Percentiles rank a stretch among this genome's conserved stretches.
Conservation (phyloP, 2,113 vertebrate species). For the Dendrocopos noguchii region DNA sequence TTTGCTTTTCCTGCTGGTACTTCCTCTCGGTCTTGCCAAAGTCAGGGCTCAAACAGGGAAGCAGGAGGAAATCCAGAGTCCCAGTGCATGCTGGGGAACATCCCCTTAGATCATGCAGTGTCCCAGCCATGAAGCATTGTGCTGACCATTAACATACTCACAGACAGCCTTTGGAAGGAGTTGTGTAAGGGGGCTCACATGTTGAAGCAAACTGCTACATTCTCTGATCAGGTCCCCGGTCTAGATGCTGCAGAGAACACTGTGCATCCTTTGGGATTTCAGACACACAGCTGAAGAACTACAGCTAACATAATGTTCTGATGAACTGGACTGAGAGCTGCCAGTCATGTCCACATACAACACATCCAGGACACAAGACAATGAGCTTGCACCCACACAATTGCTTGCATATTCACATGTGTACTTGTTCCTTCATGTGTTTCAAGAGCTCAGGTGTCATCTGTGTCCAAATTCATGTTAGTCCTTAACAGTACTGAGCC, state of each 20-base stretch:
- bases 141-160: background rate
- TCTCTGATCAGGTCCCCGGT: background rate
- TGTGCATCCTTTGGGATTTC: background rate
- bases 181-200: background rate
- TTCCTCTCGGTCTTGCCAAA: background rate
- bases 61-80: background rate
- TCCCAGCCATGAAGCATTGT: background rate
- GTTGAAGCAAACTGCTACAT: background rate
- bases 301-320: rapidly evolving
- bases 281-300: background rate
- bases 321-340: background rate
- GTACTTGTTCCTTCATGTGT: background rate
- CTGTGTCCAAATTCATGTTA: background rate
- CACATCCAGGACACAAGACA: background rate
- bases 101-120: background rate
- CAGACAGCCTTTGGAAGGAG: background rate
- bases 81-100: background rate
- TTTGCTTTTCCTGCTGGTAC: background rate
- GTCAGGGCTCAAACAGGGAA: background rate
- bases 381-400: background rate
- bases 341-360: background rate
- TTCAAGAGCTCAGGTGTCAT: background rate
- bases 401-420: background rate
- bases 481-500: background rate
- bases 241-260: background rate